Conservation (phyloP, 2,888 invertebrate genomes). For the Pristionchus maxplancki region DNA sequence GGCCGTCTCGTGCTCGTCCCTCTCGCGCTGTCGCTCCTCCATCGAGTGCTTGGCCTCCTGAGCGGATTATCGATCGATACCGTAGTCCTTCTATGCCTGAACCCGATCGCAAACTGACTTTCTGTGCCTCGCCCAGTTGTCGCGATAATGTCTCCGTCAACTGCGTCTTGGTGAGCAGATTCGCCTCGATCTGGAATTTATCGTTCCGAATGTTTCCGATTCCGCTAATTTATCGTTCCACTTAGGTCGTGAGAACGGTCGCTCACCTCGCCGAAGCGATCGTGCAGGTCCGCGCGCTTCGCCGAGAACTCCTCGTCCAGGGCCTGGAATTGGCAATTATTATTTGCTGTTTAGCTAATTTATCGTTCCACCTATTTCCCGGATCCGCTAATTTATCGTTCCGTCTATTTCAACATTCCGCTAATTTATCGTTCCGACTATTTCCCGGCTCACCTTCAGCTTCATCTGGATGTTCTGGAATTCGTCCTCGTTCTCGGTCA, state of each 20-base stretch:
- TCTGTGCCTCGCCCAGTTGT: constrained; percentile 61
- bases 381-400: too few relatives aligned
- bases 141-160: constrained; percentile 66
- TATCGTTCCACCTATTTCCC: too few relatives aligned
- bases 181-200: constrained; percentile 66
- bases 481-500: constrained; percentile 66
- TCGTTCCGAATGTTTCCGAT: neutral
- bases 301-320: constrained; percentile 71
- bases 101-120: constrained; percentile 23
- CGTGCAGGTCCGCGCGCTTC: constrained; percentile 66
- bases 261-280: constrained; percentile 67
- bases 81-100: neutral
- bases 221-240: neutral
- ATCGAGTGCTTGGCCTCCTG: constrained; percentile 53
- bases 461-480: constrained; percentile 63
- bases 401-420: too few relatives aligned
- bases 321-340: constrained; percentile 60
- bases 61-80: neutral
- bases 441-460: too few relatives aligned
- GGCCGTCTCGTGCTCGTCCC: constrained; percentile 35
- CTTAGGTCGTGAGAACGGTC: neutral
- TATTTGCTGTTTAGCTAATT: too few relatives aligned
- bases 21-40: constrained; percentile 56
- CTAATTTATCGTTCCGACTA: too few relatives aligned
- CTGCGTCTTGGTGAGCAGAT: constrained; percentile 71